Base-by-base conservation (phyloP, 2,797 vertebrate species). In the Nannoperca obscura region DNA sequence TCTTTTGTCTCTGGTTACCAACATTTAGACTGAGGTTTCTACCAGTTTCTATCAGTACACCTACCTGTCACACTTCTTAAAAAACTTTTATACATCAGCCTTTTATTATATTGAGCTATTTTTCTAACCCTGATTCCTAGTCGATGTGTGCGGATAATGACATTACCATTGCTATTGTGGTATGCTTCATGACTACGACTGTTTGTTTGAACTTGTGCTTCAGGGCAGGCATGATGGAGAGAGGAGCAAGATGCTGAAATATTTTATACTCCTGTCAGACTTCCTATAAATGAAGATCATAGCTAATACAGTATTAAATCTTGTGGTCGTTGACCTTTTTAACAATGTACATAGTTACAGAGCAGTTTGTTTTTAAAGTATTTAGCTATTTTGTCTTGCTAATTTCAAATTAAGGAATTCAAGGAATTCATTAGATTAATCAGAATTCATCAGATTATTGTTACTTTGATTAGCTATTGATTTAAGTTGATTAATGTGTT, bases 121-220 rank as follows among this genome's bases (percentile, higher is more conserved):
- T 64, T 76, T 46, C 52, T 73, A 61, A 63, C 70, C 54, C 65
- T 72, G 24, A 78, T 80, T 86, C 64, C 60, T 19, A 12, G 47
- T 80, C 69, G 46, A 14, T 66, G 66, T 61, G 52, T 50, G 72
- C 81, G 68, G 82, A 85, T 93, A 89, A 93, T 93, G 90, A 92
- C 87, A 91, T 92, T 93, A 90, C 90, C 91, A 91, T 89, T 55
- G 78, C 47, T 79, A 57, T 81, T 70, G 80, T 61, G 86, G 81
- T 82, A 74, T 79, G 80, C 73, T 65, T 79, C 85, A 72, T 58
- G 69, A 71, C 78, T 80, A 32, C 7, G 22, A 61, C 65, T 91
- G 86, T 90, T 92, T 86, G 86, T 89, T 86, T 93, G 90, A 93
- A 92, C 89, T 61, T 32, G 4, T 60, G 60, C 83, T 82, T 83